Evolutionary conservation across 2,888 invertebrate genomes (phyloP), one percentile per base, ranked within the genome.

Genomic region (Metopia argyrocephala): DNA sequence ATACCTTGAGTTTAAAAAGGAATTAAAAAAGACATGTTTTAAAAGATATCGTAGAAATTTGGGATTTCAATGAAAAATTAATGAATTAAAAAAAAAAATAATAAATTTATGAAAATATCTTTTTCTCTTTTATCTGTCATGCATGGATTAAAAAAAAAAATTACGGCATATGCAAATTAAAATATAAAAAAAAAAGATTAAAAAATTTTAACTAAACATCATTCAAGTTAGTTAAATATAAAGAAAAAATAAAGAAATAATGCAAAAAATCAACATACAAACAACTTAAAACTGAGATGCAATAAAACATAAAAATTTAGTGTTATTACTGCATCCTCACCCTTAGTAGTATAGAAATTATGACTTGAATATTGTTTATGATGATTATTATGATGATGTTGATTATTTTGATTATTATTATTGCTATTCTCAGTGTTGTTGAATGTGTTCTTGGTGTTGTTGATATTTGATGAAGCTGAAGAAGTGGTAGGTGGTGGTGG

Each of bases 281-380:
- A 74, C 50, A 73, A 80, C 57, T 25, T 23, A 78, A 61, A 75
- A 78, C 69, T 64, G 64, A 73, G 76, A 79, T 82, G 79, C 76
- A 78, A 82, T 76, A 71, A 71, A 82, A 73, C 75, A 76, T 71
- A 75, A 78, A 69, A 50, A 73, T 79, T 38, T 20, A 69, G 48
- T 75, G 69, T 84, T 80, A 71, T 81, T 62, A 80, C 76, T 83
- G 83, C 86, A 87, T 89, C 89, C 90, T 90, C 89, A 90, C 90
- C 90, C 89, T 90, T 89, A 86, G 86, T 87, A 85, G 84, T 85
- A 86, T 84, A 85, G 80, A 85, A 79, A 84, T 84, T 84, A 83
- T 84, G 83, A 85, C 85, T 86, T 81, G 85, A 85, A 85, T 87
- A 85, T 85, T 79, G 87, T 87, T 87, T 89, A 87, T 87, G 88